Base-by-base conservation (phyloP, 2,888 invertebrate species). In the Amorpha juglandis region DNA sequence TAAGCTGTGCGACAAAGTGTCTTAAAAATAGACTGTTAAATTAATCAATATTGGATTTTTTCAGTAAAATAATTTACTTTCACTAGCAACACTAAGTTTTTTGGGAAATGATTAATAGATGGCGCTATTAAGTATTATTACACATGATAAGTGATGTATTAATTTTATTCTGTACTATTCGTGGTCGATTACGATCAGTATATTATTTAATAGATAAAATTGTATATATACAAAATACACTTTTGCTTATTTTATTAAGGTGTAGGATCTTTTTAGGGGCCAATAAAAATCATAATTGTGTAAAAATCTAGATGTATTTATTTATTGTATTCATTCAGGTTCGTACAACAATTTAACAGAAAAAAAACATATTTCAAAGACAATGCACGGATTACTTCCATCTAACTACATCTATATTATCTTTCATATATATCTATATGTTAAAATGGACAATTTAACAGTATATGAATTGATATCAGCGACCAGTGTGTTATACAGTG, bases 401-500 rank as follows among this genome's bases (percentile, higher is more conserved):
- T 65, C 27, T 55, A 55, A 62, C 65, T 69, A 72, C 58, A 62
- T 69, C 58, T 66, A 62, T 33, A 53, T 62, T 48, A 66, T 14
- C 65, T 12, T 48, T 65, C 66, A 53, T 9, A 64, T 63, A 58
- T 58, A 62, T 63, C 51, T 63, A n/a, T 4, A 38, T 67, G 42
- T 67, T 55, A 64, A 65, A 68, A 63, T 67, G 55, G 63, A 64
- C 55, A 52, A 38, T 58, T 58, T 63, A 67, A 65, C 51, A 65
- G 8, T 58, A 65, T 58, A 42, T 42, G 14, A 42, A 66, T 63
- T 62, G 62, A 66, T 21, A 58, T 50, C 58, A 67, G 69, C 63
- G 21, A 58, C 55, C 58, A 67, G 69, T 62, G 21, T 62, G 77
- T 73, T 82, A 81, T 80, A 80, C 74, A 16, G 42, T 47, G 75